Evolutionary conservation across 1,140 invertebrate species (phyloP), one percentile per base, ranked within the genome.

Genomic region (Tetranychus urticae): DNA sequence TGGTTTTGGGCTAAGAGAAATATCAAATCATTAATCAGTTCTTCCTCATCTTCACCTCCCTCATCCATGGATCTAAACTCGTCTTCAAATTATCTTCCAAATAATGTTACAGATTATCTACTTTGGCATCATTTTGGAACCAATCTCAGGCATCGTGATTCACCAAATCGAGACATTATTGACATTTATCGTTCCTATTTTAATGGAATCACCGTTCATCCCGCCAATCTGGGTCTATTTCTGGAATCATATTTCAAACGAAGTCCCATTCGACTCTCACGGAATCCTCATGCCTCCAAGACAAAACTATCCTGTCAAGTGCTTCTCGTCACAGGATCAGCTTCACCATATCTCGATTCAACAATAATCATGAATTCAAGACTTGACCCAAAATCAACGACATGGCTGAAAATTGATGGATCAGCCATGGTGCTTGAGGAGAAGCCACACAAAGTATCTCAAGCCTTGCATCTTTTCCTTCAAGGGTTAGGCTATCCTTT

Each of bases 61-160:
- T 60, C 67, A 67, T 54, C 45, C 66, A 45, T 66, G 61, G 39
- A 42, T 42, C 39, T 5, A 42, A 5, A 42, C 39, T 10, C 39
- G 10, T 52, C 48, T 7, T 52, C 48, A n/a, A 33, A n/a, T 36
- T 64, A 45, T 13, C 6, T 36, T 33, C 33, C 31, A 42, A 42
- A 2, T 45, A 12, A 54, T 3, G 42, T 61, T 14, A 79, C 97
- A 55, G 92, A 98, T 70, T 98, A 98, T 70, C 76, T 98, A 37
- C 89, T 98, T 82, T 98, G 94, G 94, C 93, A 99, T 75, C 93
- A 97, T 72, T 98, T 98, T 74, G 94, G 94, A 67, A 82, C 85
- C 70, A 31, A 34, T 5, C 88, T 85, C 1, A 79, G 86, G 45
- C 93, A 93, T 70, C 86, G 57, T 45, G 37, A 59, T 45, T 34